Base-by-base conservation (phyloP, 2,888 invertebrate genomes). In the Hoplodrina blanda region DNA sequence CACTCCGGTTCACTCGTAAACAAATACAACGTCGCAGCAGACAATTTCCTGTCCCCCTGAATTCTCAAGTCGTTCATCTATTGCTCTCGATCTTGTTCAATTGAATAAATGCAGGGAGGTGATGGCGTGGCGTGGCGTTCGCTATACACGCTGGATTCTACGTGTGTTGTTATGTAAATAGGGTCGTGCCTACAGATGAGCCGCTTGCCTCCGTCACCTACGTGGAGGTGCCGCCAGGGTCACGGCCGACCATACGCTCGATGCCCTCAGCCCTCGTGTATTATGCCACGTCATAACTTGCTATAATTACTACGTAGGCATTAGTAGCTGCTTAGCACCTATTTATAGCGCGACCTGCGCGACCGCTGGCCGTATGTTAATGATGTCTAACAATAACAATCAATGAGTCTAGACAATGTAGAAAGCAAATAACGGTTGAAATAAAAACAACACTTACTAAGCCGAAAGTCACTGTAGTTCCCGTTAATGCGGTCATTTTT, bases 81-180 rank as follows among this genome's bases (percentile, higher is more conserved):
- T 91, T 91, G 91, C 87, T 89, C 90, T 91, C 91, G 92, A 93
- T 93, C 90, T 89, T 80, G 83, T 89, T 93, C 94, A 94, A 95
- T 94, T 94, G 95, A 93, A 94, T 94, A 94, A 94, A 93, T 89
- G 90, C 89, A 86, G 82, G 83, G 84, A 82, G 82, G 83, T 84
- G 91, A 87, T 90, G 91, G 87, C 88, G 88, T 85, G 54, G 59
- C 76, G 69, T 78, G 84, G 90, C 87, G 81, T 84, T 88, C 82
- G 83, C 84, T 86, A 89, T 89, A 89, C 89, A 85, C 85, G 85
- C 80, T 85, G 86, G 87, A 87, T 86, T 82, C 85, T 85, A 87
- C 86, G 86, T 87, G 89, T 87, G 88, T 90, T 93, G 92, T 93
- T 91, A 92, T 91, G 93, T 93, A 91, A 92, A 93, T 92, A 91